Evolutionary conservation across 2,113 vertebrate species (phyloP).

Genomic region (Bufo bufo): DNA sequence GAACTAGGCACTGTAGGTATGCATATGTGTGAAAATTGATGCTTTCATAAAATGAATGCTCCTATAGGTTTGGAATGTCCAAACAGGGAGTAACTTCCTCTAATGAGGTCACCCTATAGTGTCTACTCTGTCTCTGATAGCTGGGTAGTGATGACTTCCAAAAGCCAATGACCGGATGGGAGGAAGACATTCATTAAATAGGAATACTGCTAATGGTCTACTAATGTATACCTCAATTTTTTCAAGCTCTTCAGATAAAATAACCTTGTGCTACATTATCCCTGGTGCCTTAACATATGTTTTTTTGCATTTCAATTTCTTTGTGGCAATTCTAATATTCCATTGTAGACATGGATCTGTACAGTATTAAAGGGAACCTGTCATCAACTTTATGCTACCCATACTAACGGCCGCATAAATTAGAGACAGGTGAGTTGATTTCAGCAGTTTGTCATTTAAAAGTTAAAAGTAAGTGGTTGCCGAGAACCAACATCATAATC

Average conservation of each 20-base stretch:
- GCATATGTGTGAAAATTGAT: not conserved
- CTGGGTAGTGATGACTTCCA: constrained; percentile 50
- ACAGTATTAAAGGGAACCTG: too few species aligned
- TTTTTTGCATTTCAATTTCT: not conserved
- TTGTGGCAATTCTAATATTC: not conserved
- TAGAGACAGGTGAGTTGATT: too few species aligned
- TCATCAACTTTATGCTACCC: too few species aligned
- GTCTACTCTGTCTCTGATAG: constrained; percentile 27
- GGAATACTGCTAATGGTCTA: not conserved
- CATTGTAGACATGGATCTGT: not conserved
- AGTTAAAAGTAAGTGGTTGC: too few species aligned
- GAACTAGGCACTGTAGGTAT: not conserved
- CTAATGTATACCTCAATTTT: not conserved
- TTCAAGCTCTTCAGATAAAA: not conserved
- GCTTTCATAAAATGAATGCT: constrained; percentile 54
- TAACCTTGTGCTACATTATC: not conserved
- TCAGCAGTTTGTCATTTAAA: too few species aligned
- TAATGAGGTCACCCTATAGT: not conserved
- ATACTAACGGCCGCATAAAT: too few species aligned
- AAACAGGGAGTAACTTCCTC: constrained; percentile 67
- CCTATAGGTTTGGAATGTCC: constrained; percentile 61
- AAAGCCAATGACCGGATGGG: constrained; percentile 61
- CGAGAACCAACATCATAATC: too few species aligned
- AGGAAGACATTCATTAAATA: constrained; percentile 69
- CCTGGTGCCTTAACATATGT: not conserved